Conservation (phyloP, 2,113 vertebrate genomes). For the Choloepus hoffmanni region DNA sequence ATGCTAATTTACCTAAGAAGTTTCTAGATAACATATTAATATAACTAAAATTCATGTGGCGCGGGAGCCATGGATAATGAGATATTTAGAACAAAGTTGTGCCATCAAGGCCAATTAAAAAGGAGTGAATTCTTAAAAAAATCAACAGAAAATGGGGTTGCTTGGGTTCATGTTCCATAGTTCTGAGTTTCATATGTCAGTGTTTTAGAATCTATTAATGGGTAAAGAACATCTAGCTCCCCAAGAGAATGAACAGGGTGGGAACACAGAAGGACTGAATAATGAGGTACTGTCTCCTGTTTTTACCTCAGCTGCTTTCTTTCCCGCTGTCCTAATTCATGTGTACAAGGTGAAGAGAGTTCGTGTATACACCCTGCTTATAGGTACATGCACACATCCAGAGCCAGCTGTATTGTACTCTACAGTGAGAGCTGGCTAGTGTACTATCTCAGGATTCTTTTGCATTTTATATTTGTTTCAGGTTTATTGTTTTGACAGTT, state of each 20-base stretch:
- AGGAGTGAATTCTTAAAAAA: slow-evolving; percentile 13
- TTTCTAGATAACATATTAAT: not conserved
- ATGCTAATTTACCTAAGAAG: slow-evolving; percentile 58
- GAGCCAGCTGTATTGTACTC: fast-evolving
- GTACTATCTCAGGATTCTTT: not conserved
- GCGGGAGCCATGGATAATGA: not conserved
- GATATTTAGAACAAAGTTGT: slow-evolving; percentile 13
- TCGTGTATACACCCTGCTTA: fast-evolving
- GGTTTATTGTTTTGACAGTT: slow-evolving; percentile 67
- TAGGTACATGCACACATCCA: fast-evolving
- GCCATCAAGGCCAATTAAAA: not conserved
- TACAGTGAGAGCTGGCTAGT: not conserved
- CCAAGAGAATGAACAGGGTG: not conserved
- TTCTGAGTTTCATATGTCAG: slow-evolving; percentile 33
- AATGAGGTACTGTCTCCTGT: not conserved
- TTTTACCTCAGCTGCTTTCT: not conserved
- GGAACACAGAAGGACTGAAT: slow-evolving; percentile 44
- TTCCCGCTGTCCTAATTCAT: not conserved
- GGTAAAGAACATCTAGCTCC: slow-evolving; percentile 23
- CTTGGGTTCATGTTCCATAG: not conserved
- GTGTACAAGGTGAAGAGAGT: not conserved
- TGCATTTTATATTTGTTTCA: slow-evolving; percentile 67
- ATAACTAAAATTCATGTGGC: not conserved
- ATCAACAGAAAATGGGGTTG: not conserved
- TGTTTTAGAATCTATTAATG: slow-evolving; percentile 56